Percentiles rank a stretch among this genome's conserved stretches.
Conservation (phyloP, 2,797 vertebrate species). For the Garrulus glandarius region DNA sequence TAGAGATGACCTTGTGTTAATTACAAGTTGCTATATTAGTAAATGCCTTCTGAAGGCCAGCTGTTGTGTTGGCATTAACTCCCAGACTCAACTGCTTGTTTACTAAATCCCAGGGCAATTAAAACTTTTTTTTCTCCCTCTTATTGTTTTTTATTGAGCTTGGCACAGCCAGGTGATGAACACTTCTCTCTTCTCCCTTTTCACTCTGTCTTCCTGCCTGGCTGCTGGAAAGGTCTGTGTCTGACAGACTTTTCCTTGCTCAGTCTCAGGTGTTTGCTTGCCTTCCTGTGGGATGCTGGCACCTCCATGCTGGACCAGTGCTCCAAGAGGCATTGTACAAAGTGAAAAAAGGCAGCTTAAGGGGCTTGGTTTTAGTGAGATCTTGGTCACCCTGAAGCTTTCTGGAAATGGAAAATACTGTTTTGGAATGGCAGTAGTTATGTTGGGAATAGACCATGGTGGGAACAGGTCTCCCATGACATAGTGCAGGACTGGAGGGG, state of each 20-base stretch:
- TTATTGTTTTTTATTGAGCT: neutral
- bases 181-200: neutral
- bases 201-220: neutral
- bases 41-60: conserved; percentile 64
- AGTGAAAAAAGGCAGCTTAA: neutral
- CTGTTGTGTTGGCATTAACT: conserved; percentile 68
- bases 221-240: neutral
- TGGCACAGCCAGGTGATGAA: neutral
- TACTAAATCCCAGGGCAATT: conserved; percentile 47
- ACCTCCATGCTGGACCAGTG: accelerated
- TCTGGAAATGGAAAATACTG: neutral
- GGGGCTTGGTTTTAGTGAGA: neutral
- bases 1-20: conserved; percentile 69
- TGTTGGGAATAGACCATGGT: neutral
- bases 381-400: neutral
- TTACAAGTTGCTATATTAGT: conserved; percentile 68
- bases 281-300: neutral
- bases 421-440: neutral
- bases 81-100: conserved; percentile 52
- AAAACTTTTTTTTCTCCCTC: neutral
- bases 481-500: accelerated
- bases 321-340: neutral
- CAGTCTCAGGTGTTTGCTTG: neutral
- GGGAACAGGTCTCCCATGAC: accelerated
- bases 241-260: neutral